phyloP scores from a whole-genome alignment of 2,888 invertebrate genomes.

The Drosophila cracens region DNA sequence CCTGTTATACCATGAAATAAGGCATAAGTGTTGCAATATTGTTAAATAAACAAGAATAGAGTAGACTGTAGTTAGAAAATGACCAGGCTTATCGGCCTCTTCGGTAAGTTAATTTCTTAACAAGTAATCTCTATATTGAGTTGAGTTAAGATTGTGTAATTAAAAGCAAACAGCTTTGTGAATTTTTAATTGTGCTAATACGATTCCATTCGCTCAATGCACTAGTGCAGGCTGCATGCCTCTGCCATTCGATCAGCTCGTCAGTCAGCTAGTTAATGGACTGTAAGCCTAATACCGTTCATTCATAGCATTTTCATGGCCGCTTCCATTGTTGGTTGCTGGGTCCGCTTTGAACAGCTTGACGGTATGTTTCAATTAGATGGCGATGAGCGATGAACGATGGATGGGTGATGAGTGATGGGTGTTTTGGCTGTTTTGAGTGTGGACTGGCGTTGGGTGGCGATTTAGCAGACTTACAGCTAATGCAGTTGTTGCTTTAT shows the following conservation, averaged over 20 bases:
- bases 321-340: conserved; percentile 28
- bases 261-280: conserved; percentile 18
- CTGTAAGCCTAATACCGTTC: conserved; percentile 36
- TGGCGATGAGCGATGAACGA: conserved; percentile 9
- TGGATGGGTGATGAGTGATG: neutral
- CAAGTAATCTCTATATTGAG: neutral
- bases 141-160: neutral
- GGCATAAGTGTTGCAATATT: neutral
- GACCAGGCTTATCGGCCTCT: neutral
- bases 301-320: conserved; percentile 41
- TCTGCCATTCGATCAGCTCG: neutral
- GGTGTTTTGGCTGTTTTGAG: neutral
- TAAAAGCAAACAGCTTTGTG: neutral
- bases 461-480: conserved; percentile 38
- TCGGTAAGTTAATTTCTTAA: neutral
- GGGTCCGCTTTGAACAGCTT: conserved; percentile 34
- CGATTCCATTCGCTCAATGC: conserved; percentile 43
- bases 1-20: conserved; percentile 1
- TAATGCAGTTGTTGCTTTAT: conserved; percentile 47
- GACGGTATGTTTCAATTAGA: conserved; percentile 41
- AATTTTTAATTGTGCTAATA: conserved; percentile 63
- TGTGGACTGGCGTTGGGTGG: conserved; percentile 4
- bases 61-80: neutral
- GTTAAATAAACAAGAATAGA: neutral
- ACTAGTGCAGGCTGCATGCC: neutral